These are phyloP conservation scores for Drosophila paucipuncta DNA, from an alignment of 2,888 invertebrate genomes.

Conservation along the genomic window DNA sequence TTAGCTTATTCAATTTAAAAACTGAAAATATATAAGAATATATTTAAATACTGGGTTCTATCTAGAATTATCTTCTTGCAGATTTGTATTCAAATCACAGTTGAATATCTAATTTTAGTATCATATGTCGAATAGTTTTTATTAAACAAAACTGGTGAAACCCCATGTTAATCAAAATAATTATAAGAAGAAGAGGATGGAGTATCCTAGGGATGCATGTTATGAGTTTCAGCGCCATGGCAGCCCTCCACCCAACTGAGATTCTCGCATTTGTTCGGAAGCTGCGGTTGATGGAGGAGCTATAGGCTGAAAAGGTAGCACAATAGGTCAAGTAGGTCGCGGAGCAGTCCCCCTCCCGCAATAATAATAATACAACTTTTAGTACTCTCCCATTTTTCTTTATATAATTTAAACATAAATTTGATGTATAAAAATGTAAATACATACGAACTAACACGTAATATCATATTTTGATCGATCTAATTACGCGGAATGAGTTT, in stretches of 20 bases:
- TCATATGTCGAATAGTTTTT: neutral
- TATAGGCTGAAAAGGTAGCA: too few relatives aligned
- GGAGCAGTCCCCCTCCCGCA: too few relatives aligned
- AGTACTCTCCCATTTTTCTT: neutral
- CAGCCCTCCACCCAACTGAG: too few relatives aligned
- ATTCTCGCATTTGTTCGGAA: too few relatives aligned
- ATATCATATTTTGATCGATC: conserved; percentile 73
- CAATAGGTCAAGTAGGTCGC: too few relatives aligned
- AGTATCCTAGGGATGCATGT: too few relatives aligned
- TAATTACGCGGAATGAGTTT: conserved; percentile 72
- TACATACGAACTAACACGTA: neutral
- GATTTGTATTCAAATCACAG: neutral
- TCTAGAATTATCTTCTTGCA: neutral
- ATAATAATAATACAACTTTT: neutral
- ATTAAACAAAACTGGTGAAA: neutral
- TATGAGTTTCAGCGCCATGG: too few relatives aligned
- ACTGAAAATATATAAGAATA: neutral
- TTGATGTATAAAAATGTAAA: neutral
- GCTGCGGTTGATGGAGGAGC: too few relatives aligned
- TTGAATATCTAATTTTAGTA: neutral
- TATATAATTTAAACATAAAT: neutral
- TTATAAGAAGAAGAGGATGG: neutral
- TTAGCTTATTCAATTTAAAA: neutral
- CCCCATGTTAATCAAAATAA: neutral
- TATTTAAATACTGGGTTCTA: neutral